Conservation (phyloP, 2,113 vertebrate species). For the Tauraco erythrolophus region DNA sequence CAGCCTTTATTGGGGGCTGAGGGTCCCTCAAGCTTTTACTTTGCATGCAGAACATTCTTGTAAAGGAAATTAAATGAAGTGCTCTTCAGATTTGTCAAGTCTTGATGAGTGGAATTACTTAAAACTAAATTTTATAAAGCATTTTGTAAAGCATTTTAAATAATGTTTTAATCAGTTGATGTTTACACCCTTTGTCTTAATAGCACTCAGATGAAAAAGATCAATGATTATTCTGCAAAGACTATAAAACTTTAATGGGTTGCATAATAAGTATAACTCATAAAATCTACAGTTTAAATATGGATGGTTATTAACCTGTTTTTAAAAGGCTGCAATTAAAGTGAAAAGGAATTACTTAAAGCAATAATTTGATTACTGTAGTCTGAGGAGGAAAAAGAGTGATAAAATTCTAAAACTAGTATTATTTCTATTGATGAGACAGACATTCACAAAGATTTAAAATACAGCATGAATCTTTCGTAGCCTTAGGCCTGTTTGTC, state of each 20-base stretch:
- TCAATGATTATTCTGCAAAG: slow-evolving; percentile 70
- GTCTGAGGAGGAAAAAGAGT: background rate
- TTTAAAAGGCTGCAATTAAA: slow-evolving; percentile 66
- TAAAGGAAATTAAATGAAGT: slow-evolving; percentile 69
- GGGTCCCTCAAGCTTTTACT: background rate
- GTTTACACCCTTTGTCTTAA: slow-evolving; percentile 73
- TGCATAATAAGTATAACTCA: slow-evolving; percentile 59
- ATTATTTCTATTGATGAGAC: slow-evolving; percentile 34
- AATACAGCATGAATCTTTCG: slow-evolving; percentile 2
- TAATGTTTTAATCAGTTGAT: slow-evolving; percentile 71
- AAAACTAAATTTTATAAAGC: slow-evolving; percentile 55
- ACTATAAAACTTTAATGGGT: slow-evolving; percentile 68
- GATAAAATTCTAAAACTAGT: slow-evolving; percentile 13
- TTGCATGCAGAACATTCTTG: slow-evolving; percentile 47
- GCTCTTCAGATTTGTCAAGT: slow-evolving; percentile 65
- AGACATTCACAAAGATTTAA: slow-evolving; percentile 17
- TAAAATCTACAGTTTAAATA: slow-evolving; percentile 71
- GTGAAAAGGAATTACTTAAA: slow-evolving; percentile 66
- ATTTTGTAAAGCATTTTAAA: slow-evolving; percentile 69
- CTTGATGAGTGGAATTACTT: slow-evolving; percentile 68
- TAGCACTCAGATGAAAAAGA: slow-evolving; percentile 66
- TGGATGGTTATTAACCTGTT: slow-evolving; percentile 65
- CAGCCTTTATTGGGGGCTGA: background rate
- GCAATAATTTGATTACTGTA: slow-evolving; percentile 45
- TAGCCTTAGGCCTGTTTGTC: background rate